Evolutionary conservation across 2,113 vertebrate species (phyloP), one percentile per base, ranked within the genome.

Genomic region (Gavia stellata): DNA sequence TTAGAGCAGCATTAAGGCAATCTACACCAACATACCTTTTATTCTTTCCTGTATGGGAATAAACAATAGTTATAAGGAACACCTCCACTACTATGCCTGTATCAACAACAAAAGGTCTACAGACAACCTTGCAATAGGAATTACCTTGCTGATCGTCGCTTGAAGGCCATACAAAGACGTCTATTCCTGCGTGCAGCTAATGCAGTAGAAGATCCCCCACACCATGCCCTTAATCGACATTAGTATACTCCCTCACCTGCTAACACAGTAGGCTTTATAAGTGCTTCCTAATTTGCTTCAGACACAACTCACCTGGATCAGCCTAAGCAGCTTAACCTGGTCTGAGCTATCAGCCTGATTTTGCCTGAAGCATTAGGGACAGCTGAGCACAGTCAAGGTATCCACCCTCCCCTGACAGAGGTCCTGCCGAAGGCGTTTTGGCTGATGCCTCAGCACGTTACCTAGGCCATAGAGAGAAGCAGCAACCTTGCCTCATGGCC

Each of bases 161-260:
- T 26, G 13, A 82, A 26, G 18, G 13, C 15, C 23, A 13, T 14
- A 45, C 7, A 19, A 14, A 53, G 9, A 78, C 1, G 2, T 5
- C 15, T 36, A 8, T 47, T 42, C 14, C 38, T 4, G 1, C 1
- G 3, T 2, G 0, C 8, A 67, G 13, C 11, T 31, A 82, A 31
- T 3, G 1, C 42, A 74, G 4, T 2, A 75, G 14, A 61, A 31
- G 2, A 49, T 6, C 3, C 15, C 34, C 7, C 6, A 11, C 0
- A 3, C 13, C 4, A 25, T 0, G 2, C 3, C 15, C 31, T 29
- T 24, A 34, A 3, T 3, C 50, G 16, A 42, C 26, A 20, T 8
- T 5, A 21, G 17, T 11, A 8, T 6, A 24, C 2, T 45, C 4
- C 38, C 53, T 38, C 12, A 73, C 3, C 14, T 62, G 7, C 3